phyloP scores from a whole-genome alignment of 2,888 invertebrate species.

The Chymomyza procnemis region DNA sequence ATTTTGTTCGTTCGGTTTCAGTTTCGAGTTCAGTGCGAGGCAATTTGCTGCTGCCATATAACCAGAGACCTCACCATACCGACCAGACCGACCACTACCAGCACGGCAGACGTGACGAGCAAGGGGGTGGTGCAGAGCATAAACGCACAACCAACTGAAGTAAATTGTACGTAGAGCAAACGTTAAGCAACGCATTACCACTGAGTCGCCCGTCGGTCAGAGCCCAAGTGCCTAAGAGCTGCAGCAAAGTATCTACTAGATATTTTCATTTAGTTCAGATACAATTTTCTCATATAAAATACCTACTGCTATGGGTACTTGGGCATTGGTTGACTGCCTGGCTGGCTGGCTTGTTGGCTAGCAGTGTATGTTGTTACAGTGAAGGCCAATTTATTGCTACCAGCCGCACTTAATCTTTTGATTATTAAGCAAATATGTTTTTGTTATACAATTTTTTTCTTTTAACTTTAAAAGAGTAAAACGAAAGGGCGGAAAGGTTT shows the following conservation, averaged over 20 bases:
- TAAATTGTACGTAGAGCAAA: slow-evolving; percentile 13
- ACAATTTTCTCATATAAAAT: slow-evolving; percentile 42
- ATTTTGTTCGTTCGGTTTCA: slow-evolving; percentile 57
- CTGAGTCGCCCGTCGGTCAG: slow-evolving; percentile 8
- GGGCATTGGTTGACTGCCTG: slow-evolving; percentile 38
- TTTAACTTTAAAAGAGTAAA: too few species aligned
- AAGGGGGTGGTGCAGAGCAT: slow-evolving; percentile 38
- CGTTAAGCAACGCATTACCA: too few species aligned
- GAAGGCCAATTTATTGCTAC: slow-evolving; percentile 38
- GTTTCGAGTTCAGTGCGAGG: slow-evolving; percentile 18
- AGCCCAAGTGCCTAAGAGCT: slow-evolving; percentile 22
- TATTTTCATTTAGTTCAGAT: slow-evolving; percentile 60
- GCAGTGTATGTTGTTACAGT: slow-evolving; percentile 49
- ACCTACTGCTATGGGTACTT: slow-evolving; percentile 35
- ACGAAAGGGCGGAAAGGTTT: too few species aligned
- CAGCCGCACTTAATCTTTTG: background rate
- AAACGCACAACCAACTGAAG: slow-evolving; percentile 13
- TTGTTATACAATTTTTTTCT: too few species aligned
- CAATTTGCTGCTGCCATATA: slow-evolving; percentile 33
- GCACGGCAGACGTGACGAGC: background rate
- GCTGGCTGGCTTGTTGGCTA: too few species aligned
- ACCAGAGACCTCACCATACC: slow-evolving; percentile 24
- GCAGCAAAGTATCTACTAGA: slow-evolving; percentile 65
- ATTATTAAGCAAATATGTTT: background rate
- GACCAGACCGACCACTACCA: slow-evolving; percentile 38